Conservation (phyloP, 2,888 invertebrate genomes). For the Liodrosophila aerea region DNA sequence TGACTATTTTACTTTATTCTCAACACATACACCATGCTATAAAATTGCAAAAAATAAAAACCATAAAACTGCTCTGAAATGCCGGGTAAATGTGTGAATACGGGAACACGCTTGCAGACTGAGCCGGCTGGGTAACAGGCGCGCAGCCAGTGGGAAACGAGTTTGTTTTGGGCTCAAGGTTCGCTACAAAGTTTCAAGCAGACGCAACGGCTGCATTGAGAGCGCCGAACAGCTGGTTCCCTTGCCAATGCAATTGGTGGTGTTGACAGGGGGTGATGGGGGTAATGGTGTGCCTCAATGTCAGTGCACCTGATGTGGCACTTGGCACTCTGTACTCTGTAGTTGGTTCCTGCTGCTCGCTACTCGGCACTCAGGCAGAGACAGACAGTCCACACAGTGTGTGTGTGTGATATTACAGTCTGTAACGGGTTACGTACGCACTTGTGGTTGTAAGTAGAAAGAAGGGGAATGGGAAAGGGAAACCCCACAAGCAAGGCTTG, state of each 20-base stretch:
- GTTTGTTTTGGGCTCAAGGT: constrained; percentile 53
- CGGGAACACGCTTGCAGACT: constrained; percentile 49
- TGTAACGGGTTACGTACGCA: constrained; percentile 53
- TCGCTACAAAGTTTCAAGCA: constrained; percentile 42
- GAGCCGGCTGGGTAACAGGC: constrained; percentile 43
- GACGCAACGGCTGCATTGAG: constrained; percentile 11
- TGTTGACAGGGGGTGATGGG: too few relatives aligned
- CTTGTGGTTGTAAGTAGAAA: constrained; percentile 47
- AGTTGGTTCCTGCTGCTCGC: constrained; percentile 19
- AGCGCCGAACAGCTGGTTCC: constrained; percentile 31
- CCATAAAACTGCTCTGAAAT: background rate
- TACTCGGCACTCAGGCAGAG: constrained; percentile 42
- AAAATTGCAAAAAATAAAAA: background rate
- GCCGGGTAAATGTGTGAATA: background rate
- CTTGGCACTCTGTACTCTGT: constrained; percentile 47
- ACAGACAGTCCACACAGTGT: constrained; percentile 4
- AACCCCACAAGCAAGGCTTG: constrained; percentile 57
- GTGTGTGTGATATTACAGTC: constrained; percentile 32
- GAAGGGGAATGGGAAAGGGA: constrained; percentile 25
- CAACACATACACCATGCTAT: too few relatives aligned
- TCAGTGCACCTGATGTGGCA: constrained; percentile 62
- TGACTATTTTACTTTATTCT: too few relatives aligned
- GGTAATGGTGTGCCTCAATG: constrained; percentile 56
- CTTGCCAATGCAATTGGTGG: background rate
- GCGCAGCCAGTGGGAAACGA: constrained; percentile 45